phyloP scores from a whole-genome alignment of 1,140 invertebrate genomes.

The Zophobas morio region DNA sequence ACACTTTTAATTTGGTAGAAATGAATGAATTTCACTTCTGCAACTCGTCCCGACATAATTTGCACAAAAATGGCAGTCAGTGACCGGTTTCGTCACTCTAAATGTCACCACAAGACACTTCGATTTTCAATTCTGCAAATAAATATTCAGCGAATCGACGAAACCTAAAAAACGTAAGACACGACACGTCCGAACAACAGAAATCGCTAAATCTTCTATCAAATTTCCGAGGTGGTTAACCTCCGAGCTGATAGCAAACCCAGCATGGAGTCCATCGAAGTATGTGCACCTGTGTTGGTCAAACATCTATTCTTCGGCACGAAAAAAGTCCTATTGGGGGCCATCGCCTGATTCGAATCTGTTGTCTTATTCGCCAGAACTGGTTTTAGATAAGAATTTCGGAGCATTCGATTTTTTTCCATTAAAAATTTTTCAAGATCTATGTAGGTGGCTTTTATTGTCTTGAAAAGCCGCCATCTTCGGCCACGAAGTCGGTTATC shows the following conservation, averaged over 20 bases:
- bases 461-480: too few species aligned
- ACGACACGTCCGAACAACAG: too few species aligned
- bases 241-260: background rate
- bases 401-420: background rate
- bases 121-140: too few species aligned
- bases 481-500: slow-evolving; percentile 16
- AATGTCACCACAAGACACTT: too few species aligned
- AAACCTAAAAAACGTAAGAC: too few species aligned
- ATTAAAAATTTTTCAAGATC: too few species aligned
- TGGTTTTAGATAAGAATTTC: background rate
- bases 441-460: background rate
- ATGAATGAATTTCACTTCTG: too few species aligned
- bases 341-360: background rate
- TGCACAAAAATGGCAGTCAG: too few species aligned
- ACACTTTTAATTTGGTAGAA: too few species aligned
- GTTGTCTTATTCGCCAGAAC: background rate
- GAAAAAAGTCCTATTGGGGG: background rate
- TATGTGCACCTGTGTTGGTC: background rate
- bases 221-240: background rate
- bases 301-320: background rate
- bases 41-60: too few species aligned
- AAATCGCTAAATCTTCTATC: background rate
- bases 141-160: too few species aligned
- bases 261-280: background rate
- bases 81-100: too few species aligned